A percentile compares a stretch with the other conserved stretches of the same genome.
phyloP scores from a whole-genome alignment of 2,113 vertebrate species.

The Polypterus bichir region DNA sequence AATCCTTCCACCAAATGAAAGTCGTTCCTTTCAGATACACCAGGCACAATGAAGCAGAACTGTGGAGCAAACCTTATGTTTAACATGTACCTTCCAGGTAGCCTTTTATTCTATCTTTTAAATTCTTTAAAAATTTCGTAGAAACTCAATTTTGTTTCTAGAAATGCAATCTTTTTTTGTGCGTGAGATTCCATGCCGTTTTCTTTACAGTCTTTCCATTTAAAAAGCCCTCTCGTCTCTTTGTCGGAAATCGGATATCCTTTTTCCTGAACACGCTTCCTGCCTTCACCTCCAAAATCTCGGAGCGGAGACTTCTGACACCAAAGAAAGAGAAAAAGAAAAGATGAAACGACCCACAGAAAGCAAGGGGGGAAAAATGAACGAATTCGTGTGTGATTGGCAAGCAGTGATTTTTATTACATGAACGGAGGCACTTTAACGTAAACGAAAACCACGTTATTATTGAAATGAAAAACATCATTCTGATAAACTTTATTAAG shows the following conservation, averaged over 20 bases:
- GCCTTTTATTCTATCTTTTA: conserved; percentile 13
- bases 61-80: conserved; percentile 85
- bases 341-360: neutral
- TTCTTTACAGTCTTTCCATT: conserved; percentile 30
- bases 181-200: neutral
- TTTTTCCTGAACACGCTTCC: conserved; percentile 99
- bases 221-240: conserved; percentile 47
- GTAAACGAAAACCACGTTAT: too few relatives aligned
- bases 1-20: conserved; percentile 63
- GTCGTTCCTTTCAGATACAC: conserved; percentile 48
- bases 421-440: too few relatives aligned
- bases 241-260: conserved; percentile 96
- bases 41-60: conserved; percentile 81
- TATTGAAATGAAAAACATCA: too few relatives aligned
- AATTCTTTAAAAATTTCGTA: too few relatives aligned
- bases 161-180: too few relatives aligned
- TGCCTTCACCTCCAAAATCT: conserved; percentile 52
- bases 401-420: too few relatives aligned
- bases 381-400: too few relatives aligned
- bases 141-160: too few relatives aligned
- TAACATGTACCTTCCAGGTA: conserved; percentile 99
- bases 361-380: too few relatives aligned
- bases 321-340: conserved; percentile 20
- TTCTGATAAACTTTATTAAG: too few relatives aligned
- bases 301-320: conserved; percentile 16